These are phyloP conservation scores for Notolabrus celidotus DNA, from an alignment of 2,797 vertebrate species.

Conservation along the genomic window DNA sequence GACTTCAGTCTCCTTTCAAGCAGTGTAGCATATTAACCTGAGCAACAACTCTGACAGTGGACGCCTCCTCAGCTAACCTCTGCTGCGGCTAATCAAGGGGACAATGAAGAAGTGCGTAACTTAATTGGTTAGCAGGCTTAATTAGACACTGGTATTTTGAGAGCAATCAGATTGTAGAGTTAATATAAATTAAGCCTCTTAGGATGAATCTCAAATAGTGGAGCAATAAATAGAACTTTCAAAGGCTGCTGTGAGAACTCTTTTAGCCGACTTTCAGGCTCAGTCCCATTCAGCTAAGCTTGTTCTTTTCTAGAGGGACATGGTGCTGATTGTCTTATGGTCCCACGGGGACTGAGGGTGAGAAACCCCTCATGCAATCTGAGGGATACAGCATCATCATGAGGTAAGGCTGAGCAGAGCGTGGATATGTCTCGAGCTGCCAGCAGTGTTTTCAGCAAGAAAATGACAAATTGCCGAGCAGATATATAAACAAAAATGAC, in stretches of 20 bases:
- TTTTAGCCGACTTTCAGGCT: constrained; percentile 52
- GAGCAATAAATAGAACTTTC: constrained; percentile 66
- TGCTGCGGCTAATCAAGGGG: constrained; percentile 53
- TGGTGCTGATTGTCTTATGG: constrained; percentile 57
- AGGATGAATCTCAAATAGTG: constrained; percentile 67
- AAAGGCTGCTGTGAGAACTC: constrained; percentile 59
- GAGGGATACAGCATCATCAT: constrained; percentile 8
- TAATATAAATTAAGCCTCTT: constrained; percentile 77
- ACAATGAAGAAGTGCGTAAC: constrained; percentile 50
- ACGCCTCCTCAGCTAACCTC: constrained; percentile 52
- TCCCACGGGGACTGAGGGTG: constrained; percentile 32
- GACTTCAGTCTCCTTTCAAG: constrained; percentile 12
- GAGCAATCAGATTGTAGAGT: constrained; percentile 68
- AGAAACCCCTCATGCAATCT: constrained; percentile 19
- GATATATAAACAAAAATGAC: constrained; percentile 14
- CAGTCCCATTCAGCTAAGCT: constrained; percentile 57
- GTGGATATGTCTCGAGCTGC: neutral
- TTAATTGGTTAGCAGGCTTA: constrained; percentile 72
- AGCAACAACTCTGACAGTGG: constrained; percentile 14
- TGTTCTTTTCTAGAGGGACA: constrained; percentile 46
- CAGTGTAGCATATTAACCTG: constrained; percentile 3
- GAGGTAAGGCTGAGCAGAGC: constrained; percentile 13
- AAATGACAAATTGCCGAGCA: neutral
- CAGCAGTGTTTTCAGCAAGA: neutral
- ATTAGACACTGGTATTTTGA: constrained; percentile 75